A percentile compares a stretch with the other conserved stretches of the same genome.
Evolutionary conservation across 2,113 vertebrate species (phyloP).

Genomic region (Myxocyprinus asiaticus): DNA sequence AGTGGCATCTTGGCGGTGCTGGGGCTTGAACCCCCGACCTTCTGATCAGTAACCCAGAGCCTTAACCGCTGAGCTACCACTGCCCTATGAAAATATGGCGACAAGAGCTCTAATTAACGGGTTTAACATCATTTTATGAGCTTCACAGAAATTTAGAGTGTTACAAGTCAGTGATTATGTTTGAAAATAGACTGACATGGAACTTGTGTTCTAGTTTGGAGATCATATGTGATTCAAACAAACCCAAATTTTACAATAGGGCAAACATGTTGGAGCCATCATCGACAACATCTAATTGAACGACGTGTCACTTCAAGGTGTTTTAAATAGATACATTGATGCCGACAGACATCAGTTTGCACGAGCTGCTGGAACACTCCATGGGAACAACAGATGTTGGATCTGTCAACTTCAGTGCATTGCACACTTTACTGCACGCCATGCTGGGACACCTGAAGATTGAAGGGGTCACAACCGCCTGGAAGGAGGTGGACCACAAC

Average conservation of each 20-base stretch:
- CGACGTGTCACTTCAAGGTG: neutral
- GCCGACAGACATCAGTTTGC: conserved; percentile 61
- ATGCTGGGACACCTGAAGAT: conserved; percentile 73
- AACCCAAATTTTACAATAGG: neutral
- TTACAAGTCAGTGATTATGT: neutral
- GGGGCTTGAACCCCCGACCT: no score
- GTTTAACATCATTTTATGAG: neutral
- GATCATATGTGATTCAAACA: neutral
- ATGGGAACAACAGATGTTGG: conserved; percentile 74
- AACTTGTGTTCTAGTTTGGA: neutral
- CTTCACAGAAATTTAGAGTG: neutral
- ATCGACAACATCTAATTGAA: neutral
- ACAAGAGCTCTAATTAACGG: neutral
- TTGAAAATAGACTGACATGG: neutral
- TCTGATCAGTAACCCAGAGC: no score
- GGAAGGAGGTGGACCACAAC: conserved; percentile 37
- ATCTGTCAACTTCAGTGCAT: conserved; percentile 75
- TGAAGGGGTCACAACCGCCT: conserved; percentile 54
- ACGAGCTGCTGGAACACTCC: conserved; percentile 74
- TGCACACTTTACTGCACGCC: conserved; percentile 74
- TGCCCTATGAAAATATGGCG: neutral
- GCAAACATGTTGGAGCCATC: neutral
- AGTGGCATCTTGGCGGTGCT: no score
- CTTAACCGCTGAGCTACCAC: no score
- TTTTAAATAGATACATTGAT: neutral